Conservation (phyloP, 2,888 invertebrate genomes). For the Pycnomerus fuliginosus region DNA sequence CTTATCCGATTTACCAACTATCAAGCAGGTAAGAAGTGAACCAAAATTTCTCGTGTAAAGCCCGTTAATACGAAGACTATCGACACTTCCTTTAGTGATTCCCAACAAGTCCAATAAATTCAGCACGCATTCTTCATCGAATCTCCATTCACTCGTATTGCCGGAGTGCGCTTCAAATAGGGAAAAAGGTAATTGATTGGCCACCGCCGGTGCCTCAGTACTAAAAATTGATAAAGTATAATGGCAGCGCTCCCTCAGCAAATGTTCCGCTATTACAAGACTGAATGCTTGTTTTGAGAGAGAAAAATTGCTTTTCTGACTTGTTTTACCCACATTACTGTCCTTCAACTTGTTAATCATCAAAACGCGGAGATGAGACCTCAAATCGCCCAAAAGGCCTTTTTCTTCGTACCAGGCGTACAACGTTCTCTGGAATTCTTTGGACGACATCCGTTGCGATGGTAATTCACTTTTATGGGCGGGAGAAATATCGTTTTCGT, state of each 20-base stretch:
- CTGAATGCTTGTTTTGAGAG: slow-evolving; percentile 61
- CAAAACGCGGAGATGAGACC: slow-evolving; percentile 61
- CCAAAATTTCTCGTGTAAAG: slow-evolving; percentile 5
- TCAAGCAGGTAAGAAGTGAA: slow-evolving; percentile 10
- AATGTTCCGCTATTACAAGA: slow-evolving; percentile 62
- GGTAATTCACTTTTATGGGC: background rate
- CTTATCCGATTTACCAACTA: slow-evolving; percentile 6
- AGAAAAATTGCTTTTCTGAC: slow-evolving; percentile 30
- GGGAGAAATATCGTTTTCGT: background rate
- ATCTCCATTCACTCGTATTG: slow-evolving; percentile 17
- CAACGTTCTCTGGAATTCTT: slow-evolving; percentile 61
- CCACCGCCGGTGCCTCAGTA: slow-evolving; percentile 57
- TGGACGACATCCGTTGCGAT: slow-evolving; percentile 38
- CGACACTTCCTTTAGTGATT: slow-evolving; percentile 27
- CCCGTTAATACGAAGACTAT: slow-evolving; percentile 16
- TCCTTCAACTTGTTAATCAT: slow-evolving; percentile 60
- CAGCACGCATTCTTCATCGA: slow-evolving; percentile 33
- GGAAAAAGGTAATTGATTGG: slow-evolving; percentile 46
- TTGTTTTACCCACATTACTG: slow-evolving; percentile 47
- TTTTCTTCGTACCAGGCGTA: slow-evolving; percentile 62
- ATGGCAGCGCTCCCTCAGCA: slow-evolving; percentile 58
- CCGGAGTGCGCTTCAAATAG: slow-evolving; percentile 21
- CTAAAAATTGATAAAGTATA: slow-evolving; percentile 63
- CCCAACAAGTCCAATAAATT: slow-evolving; percentile 35
- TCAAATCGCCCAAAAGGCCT: slow-evolving; percentile 60